Base-by-base conservation (phyloP, 2,888 invertebrate genomes). In the Chaetoderma sp. region DNA sequence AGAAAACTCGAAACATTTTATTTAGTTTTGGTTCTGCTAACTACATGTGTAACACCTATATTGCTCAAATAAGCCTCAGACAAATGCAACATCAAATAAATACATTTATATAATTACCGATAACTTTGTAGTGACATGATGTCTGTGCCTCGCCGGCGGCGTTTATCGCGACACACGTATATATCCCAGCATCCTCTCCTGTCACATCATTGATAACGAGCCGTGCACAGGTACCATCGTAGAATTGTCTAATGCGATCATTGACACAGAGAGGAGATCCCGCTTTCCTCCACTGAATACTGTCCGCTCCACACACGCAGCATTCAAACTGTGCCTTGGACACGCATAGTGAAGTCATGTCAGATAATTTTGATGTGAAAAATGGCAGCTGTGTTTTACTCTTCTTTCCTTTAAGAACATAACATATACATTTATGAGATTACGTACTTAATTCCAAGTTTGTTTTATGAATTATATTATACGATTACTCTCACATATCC, bases 281-380 rank as follows among this genome's bases (percentile, higher is more conserved):
- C 52, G 80, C 78, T 59, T 78, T 78, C 67, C 75, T 77, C 82
- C 82, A 82, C 16, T 63, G 54, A 42, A 79, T 71, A n/a, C 57
- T 67, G n/a, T 69, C 65, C 0, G 75, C 72, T 2, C 73, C 74
- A 13, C 60, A 50, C 25, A 80, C 75, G 25, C 60, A 32, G 65
- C 82, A 82, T 44, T 74, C 69, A 55, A 82, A 61, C 39, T 65
- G 65, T 13, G 76, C 73, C 1, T 76, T 71, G 32, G 77, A 75
- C 18, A 79, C 80, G 57, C 80, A 80, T 10, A 67, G 66, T 5
- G 75, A 74, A 0, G 67, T 70, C 33, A 72, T 63, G 60, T 82
- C 79, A 27, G 65, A 45, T 16, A 82, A 72, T 3, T 59, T 49
- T 27, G 67, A 72, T 8, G 62, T 61, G 52, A 81, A 73, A 18